Conservation (phyloP, 2,797 vertebrate species). For the Ctenopoma kingsleyae region DNA sequence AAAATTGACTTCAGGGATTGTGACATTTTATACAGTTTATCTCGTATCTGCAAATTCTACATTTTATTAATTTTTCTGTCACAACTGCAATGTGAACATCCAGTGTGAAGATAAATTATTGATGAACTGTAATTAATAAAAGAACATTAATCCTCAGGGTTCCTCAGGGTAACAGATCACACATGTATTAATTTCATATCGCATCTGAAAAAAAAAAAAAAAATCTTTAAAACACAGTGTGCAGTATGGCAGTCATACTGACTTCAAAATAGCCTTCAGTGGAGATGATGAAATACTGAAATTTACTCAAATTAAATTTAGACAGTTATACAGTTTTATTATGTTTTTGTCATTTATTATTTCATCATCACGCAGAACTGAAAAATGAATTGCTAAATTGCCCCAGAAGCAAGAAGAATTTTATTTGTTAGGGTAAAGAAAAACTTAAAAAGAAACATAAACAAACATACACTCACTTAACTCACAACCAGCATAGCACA, state of each 20-base stretch:
- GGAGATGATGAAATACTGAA: background rate
- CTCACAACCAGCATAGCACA: background rate
- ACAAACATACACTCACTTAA: background rate
- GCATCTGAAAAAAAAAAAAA: background rate
- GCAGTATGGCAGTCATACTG: background rate
- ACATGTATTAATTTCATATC: too few relatives aligned
- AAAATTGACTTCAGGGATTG: background rate
- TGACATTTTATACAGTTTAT: background rate
- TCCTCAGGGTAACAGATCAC: background rate
- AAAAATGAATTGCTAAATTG: background rate
- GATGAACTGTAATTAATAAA: too few relatives aligned
- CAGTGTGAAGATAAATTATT: background rate
- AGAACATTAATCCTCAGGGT: background rate
- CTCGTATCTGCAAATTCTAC: background rate
- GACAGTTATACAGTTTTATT: background rate
- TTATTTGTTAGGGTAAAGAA: constrained; percentile 11
- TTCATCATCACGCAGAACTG: background rate
- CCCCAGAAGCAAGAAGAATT: background rate
- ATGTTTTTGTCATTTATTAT: constrained; percentile 14
- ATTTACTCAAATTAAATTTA: background rate
- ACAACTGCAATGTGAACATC: background rate
- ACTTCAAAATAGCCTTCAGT: background rate
- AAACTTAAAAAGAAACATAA: background rate
- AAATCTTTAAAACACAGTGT: background rate
- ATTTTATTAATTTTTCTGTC: background rate